A percentile compares a stretch with the other conserved stretches of the same genome.
Conservation (phyloP, 2,797 vertebrate species). For the Falco concolor region DNA sequence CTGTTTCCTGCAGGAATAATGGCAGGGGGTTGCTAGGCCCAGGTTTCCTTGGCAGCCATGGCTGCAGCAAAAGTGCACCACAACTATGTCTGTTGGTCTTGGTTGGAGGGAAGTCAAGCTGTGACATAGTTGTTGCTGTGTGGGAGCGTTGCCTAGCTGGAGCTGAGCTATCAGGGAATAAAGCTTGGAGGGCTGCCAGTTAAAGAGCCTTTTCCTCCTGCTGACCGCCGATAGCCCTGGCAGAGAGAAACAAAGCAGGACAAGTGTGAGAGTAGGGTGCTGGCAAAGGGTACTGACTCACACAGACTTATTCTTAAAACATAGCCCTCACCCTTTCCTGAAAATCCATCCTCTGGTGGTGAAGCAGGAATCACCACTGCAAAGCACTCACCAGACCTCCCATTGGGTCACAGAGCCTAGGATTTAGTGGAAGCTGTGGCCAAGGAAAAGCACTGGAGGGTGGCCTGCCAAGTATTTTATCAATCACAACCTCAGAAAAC, state of each 20-base stretch:
- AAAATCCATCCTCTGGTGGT: neutral
- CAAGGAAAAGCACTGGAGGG: neutral
- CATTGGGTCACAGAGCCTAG: rapidly evolving
- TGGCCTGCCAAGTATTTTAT: neutral
- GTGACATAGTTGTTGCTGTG: neutral
- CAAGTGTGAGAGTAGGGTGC: neutral
- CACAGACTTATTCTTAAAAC: neutral
- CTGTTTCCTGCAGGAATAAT: neutral
- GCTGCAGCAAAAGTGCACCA: neutral
- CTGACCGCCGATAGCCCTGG: neutral
- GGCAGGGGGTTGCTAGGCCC: neutral
- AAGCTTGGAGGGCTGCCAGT: neutral
- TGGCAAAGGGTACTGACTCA: neutral
- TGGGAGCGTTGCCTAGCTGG: neutral
- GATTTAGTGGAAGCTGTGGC: neutral
- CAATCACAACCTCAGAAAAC: neutral
- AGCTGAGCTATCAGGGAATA: neutral
- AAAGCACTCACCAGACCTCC: rapidly evolving
- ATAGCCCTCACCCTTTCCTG: neutral
- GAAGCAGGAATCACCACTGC: neutral
- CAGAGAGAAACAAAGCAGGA: neutral
- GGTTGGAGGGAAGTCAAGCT: neutral
- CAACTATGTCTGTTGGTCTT: neutral
- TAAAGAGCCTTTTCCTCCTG: neutral
- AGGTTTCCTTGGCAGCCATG: neutral